Evolutionary conservation across 2,113 vertebrate species (phyloP).

Genomic region (Panthera uncia): DNA sequence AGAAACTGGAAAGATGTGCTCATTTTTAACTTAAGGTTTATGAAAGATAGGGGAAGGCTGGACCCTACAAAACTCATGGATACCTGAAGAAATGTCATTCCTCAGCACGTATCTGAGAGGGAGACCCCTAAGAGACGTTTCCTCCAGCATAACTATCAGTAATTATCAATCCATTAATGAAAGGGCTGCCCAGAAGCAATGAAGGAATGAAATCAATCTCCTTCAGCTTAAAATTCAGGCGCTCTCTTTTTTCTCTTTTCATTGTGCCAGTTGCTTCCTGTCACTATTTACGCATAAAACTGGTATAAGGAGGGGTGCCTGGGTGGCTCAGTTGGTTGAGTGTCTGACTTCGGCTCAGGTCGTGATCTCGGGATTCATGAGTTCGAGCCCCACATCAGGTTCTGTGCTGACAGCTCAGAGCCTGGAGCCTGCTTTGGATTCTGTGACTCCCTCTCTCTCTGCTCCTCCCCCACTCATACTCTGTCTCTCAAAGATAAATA

Average conservation of each 20-base stretch:
- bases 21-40: not conserved
- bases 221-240: not conserved
- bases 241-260: not conserved
- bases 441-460: no score
- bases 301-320: not conserved
- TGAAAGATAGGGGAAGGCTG: not conserved
- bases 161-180: constrained; percentile 2
- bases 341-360: no score
- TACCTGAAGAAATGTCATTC: not conserved
- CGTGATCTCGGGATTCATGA: no score
- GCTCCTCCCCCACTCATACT: no score
- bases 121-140: not conserved
- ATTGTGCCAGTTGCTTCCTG: not conserved
- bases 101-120: not conserved
- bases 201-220: not conserved
- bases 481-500: no score
- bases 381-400: no score
- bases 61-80: not conserved
- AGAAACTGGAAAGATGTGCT: not conserved
- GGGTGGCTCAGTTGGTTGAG: no score
- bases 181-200: constrained; percentile 4
- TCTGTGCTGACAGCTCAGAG: no score
- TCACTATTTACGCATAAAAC: not conserved
- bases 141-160: not conserved
- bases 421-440: no score